phyloP scores from a whole-genome alignment of 1,140 invertebrate species.

The Drosophila bipectinata region DNA sequence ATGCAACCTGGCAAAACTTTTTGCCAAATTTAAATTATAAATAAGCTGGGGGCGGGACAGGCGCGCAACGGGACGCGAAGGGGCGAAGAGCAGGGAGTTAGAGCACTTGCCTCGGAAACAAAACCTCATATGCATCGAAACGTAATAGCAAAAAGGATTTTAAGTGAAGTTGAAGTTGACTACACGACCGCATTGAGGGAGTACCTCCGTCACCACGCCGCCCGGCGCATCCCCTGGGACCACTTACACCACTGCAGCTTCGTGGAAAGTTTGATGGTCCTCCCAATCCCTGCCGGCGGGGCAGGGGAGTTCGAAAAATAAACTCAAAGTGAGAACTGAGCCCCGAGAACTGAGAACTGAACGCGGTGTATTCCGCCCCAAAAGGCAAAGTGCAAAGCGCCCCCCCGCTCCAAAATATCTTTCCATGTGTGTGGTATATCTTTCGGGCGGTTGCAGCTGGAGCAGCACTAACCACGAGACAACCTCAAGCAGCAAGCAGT shows the following conservation, averaged over 20 bases:
- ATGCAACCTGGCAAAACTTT: conserved; percentile 77
- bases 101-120: conserved; percentile 60
- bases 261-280: conserved; percentile 59
- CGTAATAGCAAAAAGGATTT: conserved; percentile 81
- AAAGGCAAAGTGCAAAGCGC: conserved; percentile 76
- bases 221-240: conserved; percentile 45
- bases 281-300: neutral
- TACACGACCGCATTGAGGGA: conserved; percentile 71
- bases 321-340: conserved; percentile 71
- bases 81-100: neutral
- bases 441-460: conserved; percentile 28
- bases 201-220: conserved; percentile 5
- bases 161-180: conserved; percentile 82
- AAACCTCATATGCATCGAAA: conserved; percentile 83
- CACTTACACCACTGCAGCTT: conserved; percentile 68
- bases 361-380: conserved; percentile 76
- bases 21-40: conserved; percentile 82
- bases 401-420: conserved; percentile 7
- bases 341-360: conserved; percentile 63
- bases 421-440: conserved; percentile 40
- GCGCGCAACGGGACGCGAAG: neutral
- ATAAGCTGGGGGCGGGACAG: conserved; percentile 55
- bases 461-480: conserved; percentile 22
- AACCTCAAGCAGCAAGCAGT: conserved; percentile 36
- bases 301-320: conserved; percentile 53